Base-by-base conservation (phyloP, 2,113 vertebrate genomes). In the Lepus americanus region DNA sequence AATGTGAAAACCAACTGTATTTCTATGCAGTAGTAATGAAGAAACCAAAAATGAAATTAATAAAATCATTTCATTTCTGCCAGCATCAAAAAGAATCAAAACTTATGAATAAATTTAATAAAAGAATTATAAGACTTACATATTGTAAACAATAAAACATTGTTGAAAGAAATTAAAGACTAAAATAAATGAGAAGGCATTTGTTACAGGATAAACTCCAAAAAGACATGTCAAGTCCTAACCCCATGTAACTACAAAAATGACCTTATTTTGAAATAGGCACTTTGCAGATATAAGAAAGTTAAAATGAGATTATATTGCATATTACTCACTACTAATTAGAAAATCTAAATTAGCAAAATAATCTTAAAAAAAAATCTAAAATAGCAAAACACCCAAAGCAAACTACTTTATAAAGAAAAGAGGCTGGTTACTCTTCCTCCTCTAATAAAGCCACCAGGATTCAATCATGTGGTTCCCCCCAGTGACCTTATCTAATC, bases 21-120 rank as follows among this genome's bases (percentile, higher is more conserved):
- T 93, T 51, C 79, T 70, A 94, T 13, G 87, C 22, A 33, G 33
- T 70, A 82, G n/a, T 59, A 90, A 82, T 55, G 70, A 87, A 95
- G 77, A 66, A 90, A 64, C 2, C 53, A 69, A 81, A 93, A 93
- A n/a, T 70, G 27, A 81, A 90, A 90, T 70, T 81, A 63, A 36
- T 36, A 85, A 69, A 74, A 89, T 17, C 53, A 70, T 72, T 55
- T 44, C 13, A 82, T 63, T 64, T 55, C 69, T 9, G 74, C 88
- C 29, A 49, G 36, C 36, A 81, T 69, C 36, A 44, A 90, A 91
- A 90, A 87, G n/a, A 91, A 82, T 82, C 70, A 87, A 70, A 36
- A 69, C 19, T 70, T 87, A 80, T 33, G 5, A 73, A 64, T 64
- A 27, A 77, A 70, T 90, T 67, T 69, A 90, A 81, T 31, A 80